phyloP scores from a whole-genome alignment of 2,888 invertebrate genomes.

The Cerastis leucographa region DNA sequence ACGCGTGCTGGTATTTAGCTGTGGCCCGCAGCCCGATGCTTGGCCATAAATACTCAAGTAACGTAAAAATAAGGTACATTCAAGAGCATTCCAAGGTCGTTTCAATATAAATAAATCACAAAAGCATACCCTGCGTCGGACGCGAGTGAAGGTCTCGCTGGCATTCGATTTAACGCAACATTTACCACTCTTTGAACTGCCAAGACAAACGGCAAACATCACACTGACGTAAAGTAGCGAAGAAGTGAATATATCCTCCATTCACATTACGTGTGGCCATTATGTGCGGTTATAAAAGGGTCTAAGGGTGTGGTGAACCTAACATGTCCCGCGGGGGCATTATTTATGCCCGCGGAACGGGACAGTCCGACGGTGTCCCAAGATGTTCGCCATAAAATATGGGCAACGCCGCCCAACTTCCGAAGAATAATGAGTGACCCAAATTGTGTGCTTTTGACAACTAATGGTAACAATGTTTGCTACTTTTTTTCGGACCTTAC shows the following conservation, averaged over 20 bases:
- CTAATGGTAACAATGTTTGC: slow-evolving; percentile 57
- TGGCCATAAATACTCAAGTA: not conserved
- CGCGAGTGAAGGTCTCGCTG: slow-evolving; percentile 16
- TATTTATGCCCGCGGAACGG: slow-evolving; percentile 77
- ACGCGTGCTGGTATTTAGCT: not conserved
- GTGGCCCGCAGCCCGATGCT: not conserved
- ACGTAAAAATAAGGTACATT: slow-evolving; percentile 23
- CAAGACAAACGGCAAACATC: slow-evolving; percentile 55
- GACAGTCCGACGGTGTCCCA: slow-evolving; percentile 72
- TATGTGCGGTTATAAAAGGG: slow-evolving; percentile 81
- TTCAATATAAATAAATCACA: slow-evolving; percentile 46
- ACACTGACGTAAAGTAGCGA: slow-evolving; percentile 60
- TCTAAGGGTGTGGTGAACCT: slow-evolving; percentile 75
- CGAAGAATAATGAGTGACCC: slow-evolving; percentile 77
- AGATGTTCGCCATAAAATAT: slow-evolving; percentile 74
- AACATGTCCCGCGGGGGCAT: slow-evolving; percentile 80
- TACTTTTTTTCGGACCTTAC: slow-evolving; percentile 28
- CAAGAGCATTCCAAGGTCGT: slow-evolving; percentile 22
- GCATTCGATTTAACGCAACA: slow-evolving; percentile 61
- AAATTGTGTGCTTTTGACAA: slow-evolving; percentile 70
- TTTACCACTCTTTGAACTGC: slow-evolving; percentile 51
- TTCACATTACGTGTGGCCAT: slow-evolving; percentile 72
- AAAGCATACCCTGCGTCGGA: slow-evolving; percentile 21
- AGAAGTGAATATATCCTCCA: slow-evolving; percentile 66
- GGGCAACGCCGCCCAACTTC: slow-evolving; percentile 68